These are phyloP conservation scores for Eretmochelys imbricata DNA, from an alignment of 2,113 vertebrate species.

Conservation along the genomic window DNA sequence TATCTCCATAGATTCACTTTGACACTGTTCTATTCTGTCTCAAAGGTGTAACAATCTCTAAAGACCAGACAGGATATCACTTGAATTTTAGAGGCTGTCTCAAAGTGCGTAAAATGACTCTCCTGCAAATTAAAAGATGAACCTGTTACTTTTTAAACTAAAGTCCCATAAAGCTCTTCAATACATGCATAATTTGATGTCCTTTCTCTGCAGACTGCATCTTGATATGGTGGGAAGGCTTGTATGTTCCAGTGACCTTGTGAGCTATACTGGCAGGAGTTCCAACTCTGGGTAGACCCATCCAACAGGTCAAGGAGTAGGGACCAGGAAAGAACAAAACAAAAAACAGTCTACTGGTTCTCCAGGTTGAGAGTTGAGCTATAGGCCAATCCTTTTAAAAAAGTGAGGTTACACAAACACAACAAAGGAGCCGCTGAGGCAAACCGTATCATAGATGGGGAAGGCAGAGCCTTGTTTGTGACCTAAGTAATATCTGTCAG, in stretches of 20 bases:
- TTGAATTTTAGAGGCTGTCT: not conserved
- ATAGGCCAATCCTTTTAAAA: not conserved
- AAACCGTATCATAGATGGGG: fast-evolving
- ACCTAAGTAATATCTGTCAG: fast-evolving
- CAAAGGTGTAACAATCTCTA: constrained; percentile 49
- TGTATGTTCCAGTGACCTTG: fast-evolving
- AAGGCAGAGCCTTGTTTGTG: fast-evolving
- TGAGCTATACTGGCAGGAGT: fast-evolving
- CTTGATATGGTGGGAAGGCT: not conserved
- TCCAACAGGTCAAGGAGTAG: not conserved
- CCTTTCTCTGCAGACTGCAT: not conserved
- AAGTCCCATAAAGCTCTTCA: fast-evolving
- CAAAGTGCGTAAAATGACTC: constrained; percentile 44
- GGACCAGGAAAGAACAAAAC: too few species aligned
- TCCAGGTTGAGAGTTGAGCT: fast-evolving
- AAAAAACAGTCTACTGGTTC: not conserved
- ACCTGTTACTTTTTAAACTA: not conserved
- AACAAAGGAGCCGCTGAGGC: fast-evolving
- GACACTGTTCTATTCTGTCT: not conserved
- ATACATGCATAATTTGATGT: fast-evolving
- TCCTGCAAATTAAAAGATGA: not conserved
- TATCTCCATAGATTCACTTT: constrained; percentile 23
- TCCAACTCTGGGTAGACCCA: not conserved
- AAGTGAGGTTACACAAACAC: fast-evolving
- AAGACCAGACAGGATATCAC: constrained; percentile 24